Evolutionary conservation across 2,113 vertebrate species (phyloP), one percentile per base, ranked within the genome.

Genomic region (Rhegmatorhina hoffmannsi): DNA sequence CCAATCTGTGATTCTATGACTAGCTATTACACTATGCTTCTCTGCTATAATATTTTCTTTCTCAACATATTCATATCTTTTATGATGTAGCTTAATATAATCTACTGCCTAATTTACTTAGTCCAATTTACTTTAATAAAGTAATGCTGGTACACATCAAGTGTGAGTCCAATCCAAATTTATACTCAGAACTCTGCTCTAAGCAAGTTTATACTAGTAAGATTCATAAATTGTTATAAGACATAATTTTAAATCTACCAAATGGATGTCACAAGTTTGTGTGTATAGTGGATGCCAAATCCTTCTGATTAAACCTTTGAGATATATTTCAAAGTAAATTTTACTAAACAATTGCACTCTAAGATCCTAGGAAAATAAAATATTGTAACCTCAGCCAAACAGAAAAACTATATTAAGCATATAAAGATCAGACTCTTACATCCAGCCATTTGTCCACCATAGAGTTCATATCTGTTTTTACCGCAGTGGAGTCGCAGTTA

Each of bases 371-470:
- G 52, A 82, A 82, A 91, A 88, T 4, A 66, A 28, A 66, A 49
- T 38, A 47, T 13, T 67, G 18, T 46, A 88, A 70, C 6, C 17
- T 29, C 69, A 69, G 34, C 13, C 47, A 43, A 77, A 63, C 13
- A 46, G 66, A 23, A 83, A 83, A 76, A 46, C 16, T 76, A 11
- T 50, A 53, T 62, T 66, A 28, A 14, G 19, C 2, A 1, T 49
- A 74, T 52, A 93, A 96, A 78, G 13, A 67, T 4, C 31, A 86
- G 55, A 16, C 28, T 55, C 99, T 98, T 97, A 99, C 99, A 97
- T 98, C 98, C 46, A 99, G 97, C 99, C 99, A 99, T 93, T 98
- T 98, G 97, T 99, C 98, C 97, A 99, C 97, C 3, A 95, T 96
- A 59, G 64, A 89, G 81, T 99, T 98, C 98, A 98, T 98, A 77